Base-by-base conservation (phyloP, 2,113 vertebrate genomes). In the Seriola quinqueradiata region DNA sequence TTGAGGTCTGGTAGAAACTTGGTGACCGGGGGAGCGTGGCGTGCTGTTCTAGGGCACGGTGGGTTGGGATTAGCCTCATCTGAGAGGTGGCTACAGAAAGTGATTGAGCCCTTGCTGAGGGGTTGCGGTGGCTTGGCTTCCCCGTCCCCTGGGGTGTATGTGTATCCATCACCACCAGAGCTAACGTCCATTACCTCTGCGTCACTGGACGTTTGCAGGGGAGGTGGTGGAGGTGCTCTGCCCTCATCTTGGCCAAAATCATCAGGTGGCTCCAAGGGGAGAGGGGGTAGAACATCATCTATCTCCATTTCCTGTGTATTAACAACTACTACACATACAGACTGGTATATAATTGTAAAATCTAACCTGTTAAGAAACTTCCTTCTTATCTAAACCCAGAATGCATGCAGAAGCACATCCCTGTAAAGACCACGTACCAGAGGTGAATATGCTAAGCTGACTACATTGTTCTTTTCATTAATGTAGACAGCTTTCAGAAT, bases 381-480 rank as follows among this genome's bases (percentile, higher is more conserved):
- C 34, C 60, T 79, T 77, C 79, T 84, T 77, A 91, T 84, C 78
- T 70, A 89, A 90, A 95, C 93, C 57, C 85, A 82, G 83, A 95
- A 92, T 93, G 93, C 96, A 96, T 96, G 96, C 95, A 89, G 94
- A 92, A 95, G 94, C 96, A 96, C 95, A 95, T 94, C 91, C 87
- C 91, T 93, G 89, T 89, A 84, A 86, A 91, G 92, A 91, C 88
- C 94, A 92, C 86, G 93, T 92, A 96, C 89, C 95, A 96, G 95
- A 95, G 96, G 95, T 96, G 97, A 97, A 97, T 96, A 96, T 97
- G 97, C 97, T 97, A 99, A 99, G 98, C 97, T 98, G 98, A 97
- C 97, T 98, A 99, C 98, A 99, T 99, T 99, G 98, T 96, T 99
- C 98, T 99, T 99, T 99, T 99, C 98, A 99, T 99, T 99, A 99